Percentiles rank a stretch among this genome's conserved stretches.
Conservation (phyloP, 2,797 vertebrate genomes). For the Pipistrellus nathusii region DNA sequence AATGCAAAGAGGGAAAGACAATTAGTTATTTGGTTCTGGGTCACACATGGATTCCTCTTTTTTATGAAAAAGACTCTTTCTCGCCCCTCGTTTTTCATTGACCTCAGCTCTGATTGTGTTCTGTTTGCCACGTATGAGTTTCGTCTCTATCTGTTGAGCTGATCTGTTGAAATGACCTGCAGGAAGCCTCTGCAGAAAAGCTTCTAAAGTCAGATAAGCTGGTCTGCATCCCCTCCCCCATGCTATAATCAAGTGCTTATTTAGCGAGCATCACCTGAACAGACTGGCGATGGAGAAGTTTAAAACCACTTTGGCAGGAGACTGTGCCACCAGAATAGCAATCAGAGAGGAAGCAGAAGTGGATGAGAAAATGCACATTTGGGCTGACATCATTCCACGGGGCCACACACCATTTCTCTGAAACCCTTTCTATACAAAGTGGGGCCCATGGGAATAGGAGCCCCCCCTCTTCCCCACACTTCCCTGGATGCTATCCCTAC, state of each 20-base stretch:
- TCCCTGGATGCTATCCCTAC: background rate
- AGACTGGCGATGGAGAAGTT: background rate
- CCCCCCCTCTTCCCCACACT: accelerated
- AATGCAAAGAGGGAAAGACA: background rate
- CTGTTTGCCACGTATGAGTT: accelerated
- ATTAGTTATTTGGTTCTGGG: background rate
- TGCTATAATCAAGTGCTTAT: background rate
- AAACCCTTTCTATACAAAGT: background rate
- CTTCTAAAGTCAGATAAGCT: background rate
- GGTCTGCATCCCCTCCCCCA: background rate
- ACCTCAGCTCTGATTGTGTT: background rate
- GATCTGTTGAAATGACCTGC: background rate
- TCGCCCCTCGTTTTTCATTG: background rate
- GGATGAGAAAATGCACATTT: background rate
- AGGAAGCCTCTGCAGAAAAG: background rate
- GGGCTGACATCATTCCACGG: background rate
- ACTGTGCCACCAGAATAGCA: background rate
- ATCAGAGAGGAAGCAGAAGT: background rate
- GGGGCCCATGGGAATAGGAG: background rate
- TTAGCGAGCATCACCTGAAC: background rate
- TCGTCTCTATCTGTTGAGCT: background rate
- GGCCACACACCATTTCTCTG: background rate
- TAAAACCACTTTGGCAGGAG: background rate
- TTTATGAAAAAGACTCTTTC: background rate
- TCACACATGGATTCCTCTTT: background rate